Conservation (phyloP, 2,888 invertebrate genomes). For the Athrips mouffetella region DNA sequence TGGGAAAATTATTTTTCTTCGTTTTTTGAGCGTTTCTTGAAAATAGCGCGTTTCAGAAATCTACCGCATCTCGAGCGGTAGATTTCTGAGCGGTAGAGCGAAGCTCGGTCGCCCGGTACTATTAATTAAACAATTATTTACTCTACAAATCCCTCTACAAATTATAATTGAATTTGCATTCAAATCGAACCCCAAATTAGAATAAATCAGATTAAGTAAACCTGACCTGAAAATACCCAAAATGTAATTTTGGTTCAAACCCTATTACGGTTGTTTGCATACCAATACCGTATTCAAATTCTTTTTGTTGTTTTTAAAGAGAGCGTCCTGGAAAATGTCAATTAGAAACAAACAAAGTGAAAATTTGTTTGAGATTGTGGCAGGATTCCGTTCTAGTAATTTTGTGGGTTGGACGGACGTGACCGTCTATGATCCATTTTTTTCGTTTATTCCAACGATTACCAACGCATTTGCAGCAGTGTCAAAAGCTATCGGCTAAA, state of each 20-base stretch:
- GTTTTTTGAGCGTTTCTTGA: too few species aligned
- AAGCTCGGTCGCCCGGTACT: too few species aligned
- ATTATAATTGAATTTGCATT: conserved; percentile 54
- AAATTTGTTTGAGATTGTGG: conserved; percentile 6
- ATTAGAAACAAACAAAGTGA: conserved; percentile 12
- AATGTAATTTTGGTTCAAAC: conserved; percentile 41
- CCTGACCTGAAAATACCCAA: conserved; percentile 29
- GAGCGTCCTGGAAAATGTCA: conserved; percentile 7
- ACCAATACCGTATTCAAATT: conserved; percentile 55
- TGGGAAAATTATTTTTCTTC: too few species aligned
- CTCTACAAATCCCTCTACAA: conserved; percentile 41
- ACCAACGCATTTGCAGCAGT: too few species aligned
- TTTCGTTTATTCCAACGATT: too few species aligned
- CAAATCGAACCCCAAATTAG: conserved; percentile 48
- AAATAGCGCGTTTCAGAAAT: too few species aligned
- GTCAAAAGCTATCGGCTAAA: too few species aligned
- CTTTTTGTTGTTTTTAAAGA: conserved; percentile 18
- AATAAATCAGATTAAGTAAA: conserved; percentile 42
- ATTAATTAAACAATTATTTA: too few species aligned
- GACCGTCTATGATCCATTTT: too few species aligned
- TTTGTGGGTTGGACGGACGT: not conserved
- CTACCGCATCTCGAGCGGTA: too few species aligned
- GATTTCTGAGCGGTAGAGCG: too few species aligned
- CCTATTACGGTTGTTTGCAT: conserved; percentile 53
- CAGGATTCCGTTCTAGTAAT: not conserved